Base-by-base conservation (phyloP, 1,140 invertebrate species). In the Diplogasteroides magnus region DNA sequence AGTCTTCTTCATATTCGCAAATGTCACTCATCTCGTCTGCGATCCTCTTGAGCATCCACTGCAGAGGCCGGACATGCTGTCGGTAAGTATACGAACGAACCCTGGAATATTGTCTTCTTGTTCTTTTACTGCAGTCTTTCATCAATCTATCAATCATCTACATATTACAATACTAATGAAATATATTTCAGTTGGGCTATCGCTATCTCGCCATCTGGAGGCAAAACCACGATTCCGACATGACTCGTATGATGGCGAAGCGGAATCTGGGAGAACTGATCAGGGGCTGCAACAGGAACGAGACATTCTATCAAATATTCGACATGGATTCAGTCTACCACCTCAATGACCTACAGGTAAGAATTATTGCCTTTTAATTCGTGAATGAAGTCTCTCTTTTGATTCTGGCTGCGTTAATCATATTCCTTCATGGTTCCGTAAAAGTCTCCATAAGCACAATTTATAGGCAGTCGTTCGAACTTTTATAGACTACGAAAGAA, bases 261-360 rank as follows among this genome's bases (percentile, higher is more conserved):
- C 56, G 68, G 48, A 74, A 60, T 19, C 57, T 73, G 19, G 71
- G 74, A 2, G 75, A 81, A 48, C 60, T 81, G 61, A 82, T 81
- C 61, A 62, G 71, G n/a, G 78, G 75, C 0, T 81, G 79, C 56
- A 69, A 60, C 13, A 59, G 72, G 29, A 74, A 78, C 31, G 70
- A 74, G 27, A 81, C 79, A 1, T 74, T 81, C 37, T 81, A 81
- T 71, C 71, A 76, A 27, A 81, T 81, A 29, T 76, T 81, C 57
- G 80, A 73, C 13, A 56, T 81, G 48, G 80, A 81, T 63, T 73
- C 74, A 61, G 81, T 82, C 57, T 80, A 82, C 68, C 64, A 77
- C 28, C 66, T 80, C 65, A 74, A 76, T 60, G 63, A 75, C 26
- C 25, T 75, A 27, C 63, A 74, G 63, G 69, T 70, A 68, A n/a